Conservation (phyloP, 2,113 vertebrate species). For the Narcine bancroftii region DNA sequence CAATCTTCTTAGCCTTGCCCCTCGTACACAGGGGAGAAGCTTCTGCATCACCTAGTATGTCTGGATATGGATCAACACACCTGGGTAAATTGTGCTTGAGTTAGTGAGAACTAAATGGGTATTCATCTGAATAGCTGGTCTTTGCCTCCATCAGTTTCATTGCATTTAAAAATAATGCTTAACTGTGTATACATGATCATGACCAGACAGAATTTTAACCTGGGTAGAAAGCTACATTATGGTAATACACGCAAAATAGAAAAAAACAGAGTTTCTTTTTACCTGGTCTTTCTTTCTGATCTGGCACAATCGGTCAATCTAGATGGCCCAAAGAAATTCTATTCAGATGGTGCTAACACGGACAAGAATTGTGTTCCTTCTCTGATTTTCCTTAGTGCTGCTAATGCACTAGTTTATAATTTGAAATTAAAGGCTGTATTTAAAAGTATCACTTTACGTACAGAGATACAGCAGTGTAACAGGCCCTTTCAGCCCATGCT, state of each 20-base stretch:
- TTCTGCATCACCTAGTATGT: not conserved
- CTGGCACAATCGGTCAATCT: not conserved
- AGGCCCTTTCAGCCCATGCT: no score
- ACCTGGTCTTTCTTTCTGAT: not conserved
- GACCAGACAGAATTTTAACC: not conserved
- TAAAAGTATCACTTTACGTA: not conserved
- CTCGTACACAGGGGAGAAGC: not conserved
- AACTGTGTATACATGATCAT: not conserved
- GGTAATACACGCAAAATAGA: not conserved
- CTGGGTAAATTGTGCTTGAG: not conserved
- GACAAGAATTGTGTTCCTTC: not conserved
- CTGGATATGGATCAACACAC: not conserved
- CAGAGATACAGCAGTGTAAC: no score
- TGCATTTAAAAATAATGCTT: not conserved
- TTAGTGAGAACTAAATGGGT: not conserved
- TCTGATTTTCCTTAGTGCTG: not conserved
- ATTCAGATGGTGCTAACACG: not conserved
- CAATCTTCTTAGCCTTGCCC: not conserved
- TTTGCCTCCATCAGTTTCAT: not conserved
- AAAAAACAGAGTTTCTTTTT: not conserved
- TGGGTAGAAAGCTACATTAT: not conserved
- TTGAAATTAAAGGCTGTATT: not conserved
- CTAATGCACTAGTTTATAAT: not conserved
- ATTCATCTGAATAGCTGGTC: not conserved
- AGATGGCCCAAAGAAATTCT: not conserved